phyloP scores from a whole-genome alignment of 2,888 invertebrate genomes.

The Callinectes sapidus region DNA sequence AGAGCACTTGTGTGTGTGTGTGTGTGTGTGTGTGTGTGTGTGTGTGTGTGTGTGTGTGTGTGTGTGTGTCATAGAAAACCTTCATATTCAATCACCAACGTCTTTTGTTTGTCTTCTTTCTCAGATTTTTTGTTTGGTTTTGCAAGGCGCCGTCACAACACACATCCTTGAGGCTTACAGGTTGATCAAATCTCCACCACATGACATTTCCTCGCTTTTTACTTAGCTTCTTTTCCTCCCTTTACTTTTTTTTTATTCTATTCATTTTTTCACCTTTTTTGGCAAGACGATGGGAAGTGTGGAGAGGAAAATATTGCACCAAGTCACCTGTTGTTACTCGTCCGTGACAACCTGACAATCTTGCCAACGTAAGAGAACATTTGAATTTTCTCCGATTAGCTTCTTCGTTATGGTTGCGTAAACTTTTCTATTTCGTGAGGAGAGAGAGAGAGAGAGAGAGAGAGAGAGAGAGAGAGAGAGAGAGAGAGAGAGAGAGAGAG shows the following conservation, averaged over 20 bases:
- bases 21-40: not conserved
- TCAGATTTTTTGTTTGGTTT: not conserved
- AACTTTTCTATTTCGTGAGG: too few species aligned
- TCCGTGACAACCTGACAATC: not conserved
- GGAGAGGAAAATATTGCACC: too few species aligned
- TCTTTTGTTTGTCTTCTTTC: not conserved
- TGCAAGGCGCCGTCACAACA: not conserved
- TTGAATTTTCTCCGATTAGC: too few species aligned
- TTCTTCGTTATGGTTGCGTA: too few species aligned
- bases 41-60: not conserved
- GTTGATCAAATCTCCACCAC: not conserved
- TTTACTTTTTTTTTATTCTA: not conserved
- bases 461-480: not conserved
- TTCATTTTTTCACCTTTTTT: too few species aligned
- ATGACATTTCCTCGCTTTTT: not conserved
- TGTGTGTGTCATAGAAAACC: not conserved
- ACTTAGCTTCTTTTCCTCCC: not conserved
- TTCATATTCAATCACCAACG: not conserved
- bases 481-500: constrained; percentile 1
- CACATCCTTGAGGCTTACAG: not conserved
- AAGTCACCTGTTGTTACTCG: not conserved
- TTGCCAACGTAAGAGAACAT: not conserved
- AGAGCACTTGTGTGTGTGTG: too few species aligned
- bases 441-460: too few species aligned
- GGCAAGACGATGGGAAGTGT: not conserved